Evolutionary conservation across 2,888 invertebrate species (phyloP), one percentile per base, ranked within the genome.

Genomic region (Xestia ashworthii): DNA sequence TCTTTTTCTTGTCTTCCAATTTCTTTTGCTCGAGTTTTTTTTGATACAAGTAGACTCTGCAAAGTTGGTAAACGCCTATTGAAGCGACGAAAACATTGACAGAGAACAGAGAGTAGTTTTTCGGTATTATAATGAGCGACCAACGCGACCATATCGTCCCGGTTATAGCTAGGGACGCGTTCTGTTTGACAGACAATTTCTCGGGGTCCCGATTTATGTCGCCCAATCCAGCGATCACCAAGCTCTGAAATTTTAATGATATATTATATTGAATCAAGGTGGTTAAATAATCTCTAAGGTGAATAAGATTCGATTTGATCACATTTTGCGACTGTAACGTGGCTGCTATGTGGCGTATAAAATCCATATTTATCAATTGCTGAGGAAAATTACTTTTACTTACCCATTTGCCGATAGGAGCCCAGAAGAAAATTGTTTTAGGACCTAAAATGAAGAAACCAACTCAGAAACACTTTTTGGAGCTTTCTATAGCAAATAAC

Each of bases 351-450:
- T 50, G 48, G 41, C 8, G 41, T 22, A 58, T 25, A 58, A 25
- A 25, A 25, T 58, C 25, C 25, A 58, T 19, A 32, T 62, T 62
- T 32, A 38, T 19, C 32, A 68, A 38, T 46, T n/a, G 22, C 48
- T 48, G 12, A 32, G 11, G 32, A 4, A 48, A 22, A 38, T 19
- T 38, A 44, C 14, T 25, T 79, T 46, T 88, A 95, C 96, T 97
- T 97, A 99, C 99, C 99, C 99, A 99, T 98, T 99, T 99, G 91
- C 99, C 98, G 22, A 98, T 97, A 78, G 99, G 99, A 55, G 99
- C 99, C 99, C 99, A 99, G 97, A 99, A 99, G 96, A 99, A 99
- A 79, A 99, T 98, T 2, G 99, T 99, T 97, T 99, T 99, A 22
- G 99, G 99, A 93, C 99, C 99, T 99, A 77, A 53, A 87, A 85